Base-by-base conservation (phyloP, 2,113 vertebrate species). In the Planiliza haematocheilus region DNA sequence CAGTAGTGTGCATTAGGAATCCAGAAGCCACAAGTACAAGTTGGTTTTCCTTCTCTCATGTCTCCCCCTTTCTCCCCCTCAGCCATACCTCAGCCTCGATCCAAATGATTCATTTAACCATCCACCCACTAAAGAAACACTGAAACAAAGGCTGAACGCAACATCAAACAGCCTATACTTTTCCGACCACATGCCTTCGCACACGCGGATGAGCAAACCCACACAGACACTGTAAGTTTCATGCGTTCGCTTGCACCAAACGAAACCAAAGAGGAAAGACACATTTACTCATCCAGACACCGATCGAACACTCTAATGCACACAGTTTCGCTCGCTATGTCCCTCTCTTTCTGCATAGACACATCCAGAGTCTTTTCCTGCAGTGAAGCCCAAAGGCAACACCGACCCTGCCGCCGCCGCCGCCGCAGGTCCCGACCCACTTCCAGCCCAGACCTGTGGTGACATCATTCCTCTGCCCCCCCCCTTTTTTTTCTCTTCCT, bases 21-120 rank as follows among this genome's bases (percentile, higher is more conserved):
- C 70, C 83, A 89, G 79, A 85, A 85, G 58, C 83, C 88, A 83
- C 89, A 91, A 86, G 86, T 85, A 88, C 86, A 89, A 81, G 83
- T 83, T 85, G 80, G 77, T 78, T 88, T 88, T 85, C 81, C 83
- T 68, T 87, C 73, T 51, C 66, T 74, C 70, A 73, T 61, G 24
- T 41, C 73, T n/a, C 36, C 67, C 41, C 61, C 69, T 53, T 37
- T 58, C 62, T 17, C 50, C 64, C 42, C 65, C 58, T 37, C 2
- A 65, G 78, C 87, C 86, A 88, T 87, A 87, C 84, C 82, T 82
- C 82, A 76, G 73, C 81, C 81, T 77, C 77, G 24, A 70, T 87
- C 86, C 88, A 74, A 81, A 85, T 86, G 86, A 91, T 88, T 87
- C 90, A 91, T 88, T 89, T 83, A 86, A 74, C 74, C 88, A 80